Percentiles rank a stretch among this genome's conserved stretches.
Evolutionary conservation across 2,113 vertebrate species (phyloP).

Genomic region (Glaucidium brasilianum): DNA sequence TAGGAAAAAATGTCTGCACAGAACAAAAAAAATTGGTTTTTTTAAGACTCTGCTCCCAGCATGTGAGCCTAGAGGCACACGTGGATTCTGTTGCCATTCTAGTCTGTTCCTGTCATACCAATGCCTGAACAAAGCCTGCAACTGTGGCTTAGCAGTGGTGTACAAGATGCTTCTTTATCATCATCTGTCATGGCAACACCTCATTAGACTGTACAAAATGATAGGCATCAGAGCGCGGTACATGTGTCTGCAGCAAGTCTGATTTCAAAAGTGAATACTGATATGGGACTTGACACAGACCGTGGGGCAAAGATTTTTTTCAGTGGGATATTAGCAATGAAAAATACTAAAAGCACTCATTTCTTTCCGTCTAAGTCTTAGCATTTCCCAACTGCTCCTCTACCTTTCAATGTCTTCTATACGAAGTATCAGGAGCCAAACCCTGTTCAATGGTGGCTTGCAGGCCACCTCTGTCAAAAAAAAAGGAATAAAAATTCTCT

Average conservation of each 20-base stretch:
- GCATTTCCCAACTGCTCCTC: background rate
- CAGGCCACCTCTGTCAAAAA: background rate
- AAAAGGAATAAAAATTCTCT: background rate
- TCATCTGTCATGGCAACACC: background rate
- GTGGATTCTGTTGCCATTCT: fast-evolving
- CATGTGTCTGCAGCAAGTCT: background rate
- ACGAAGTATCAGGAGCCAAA: background rate
- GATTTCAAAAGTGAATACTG: background rate
- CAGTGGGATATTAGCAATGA: background rate
- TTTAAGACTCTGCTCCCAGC: background rate
- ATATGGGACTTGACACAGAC: background rate
- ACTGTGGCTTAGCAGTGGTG: background rate
- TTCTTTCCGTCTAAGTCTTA: background rate
- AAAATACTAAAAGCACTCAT: background rate
- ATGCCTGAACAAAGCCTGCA: background rate
- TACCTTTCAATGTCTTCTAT: background rate
- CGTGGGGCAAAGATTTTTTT: background rate
- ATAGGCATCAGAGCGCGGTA: background rate
- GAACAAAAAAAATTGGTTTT: background rate
- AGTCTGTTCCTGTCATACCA: background rate
- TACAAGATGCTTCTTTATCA: background rate
- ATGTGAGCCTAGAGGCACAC: background rate
- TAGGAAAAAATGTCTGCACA: background rate
- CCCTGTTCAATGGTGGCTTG: background rate
- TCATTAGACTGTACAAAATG: background rate